These are phyloP conservation scores for Tineola bisselliella DNA, from an alignment of 2,888 invertebrate genomes.

Conservation along the genomic window DNA sequence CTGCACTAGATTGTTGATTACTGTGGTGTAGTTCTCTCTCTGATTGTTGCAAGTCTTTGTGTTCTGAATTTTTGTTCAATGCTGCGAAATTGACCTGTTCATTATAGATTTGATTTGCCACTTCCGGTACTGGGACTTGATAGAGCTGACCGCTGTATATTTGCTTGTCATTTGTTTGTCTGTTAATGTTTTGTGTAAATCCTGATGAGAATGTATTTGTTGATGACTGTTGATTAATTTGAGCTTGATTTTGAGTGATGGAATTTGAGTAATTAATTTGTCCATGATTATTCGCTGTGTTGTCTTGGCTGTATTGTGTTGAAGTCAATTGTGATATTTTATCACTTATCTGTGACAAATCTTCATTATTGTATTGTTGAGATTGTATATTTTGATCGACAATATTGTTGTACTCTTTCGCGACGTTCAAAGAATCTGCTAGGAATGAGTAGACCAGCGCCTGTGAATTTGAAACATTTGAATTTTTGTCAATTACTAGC, in stretches of 20 bases:
- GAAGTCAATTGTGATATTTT: conserved; percentile 50
- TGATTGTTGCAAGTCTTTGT: conserved; percentile 21
- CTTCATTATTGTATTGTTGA: conserved; percentile 38
- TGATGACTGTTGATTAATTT: conserved; percentile 23
- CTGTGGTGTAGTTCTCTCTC: conserved; percentile 14
- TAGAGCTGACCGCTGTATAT: conserved; percentile 57
- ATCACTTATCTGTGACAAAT: conserved; percentile 38
- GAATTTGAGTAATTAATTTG: conserved; percentile 22
- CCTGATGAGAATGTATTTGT: not conserved
- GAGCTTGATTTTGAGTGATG: conserved; percentile 22
- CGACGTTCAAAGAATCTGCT: conserved; percentile 54
- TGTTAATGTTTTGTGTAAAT: not conserved
- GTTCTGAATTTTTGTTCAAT: conserved; percentile 20
- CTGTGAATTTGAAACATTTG: conserved; percentile 59
- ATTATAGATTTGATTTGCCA: conserved; percentile 47
- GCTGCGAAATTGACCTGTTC: conserved; percentile 19
- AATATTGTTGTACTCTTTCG: conserved; percentile 48
- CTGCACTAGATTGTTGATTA: conserved; percentile 21
- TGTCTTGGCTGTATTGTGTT: conserved; percentile 36
- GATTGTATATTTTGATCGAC: conserved; percentile 40
- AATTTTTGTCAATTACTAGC: conserved; percentile 39
- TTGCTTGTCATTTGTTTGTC: conserved; percentile 25
- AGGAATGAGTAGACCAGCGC: conserved; percentile 55
- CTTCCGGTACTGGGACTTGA: conserved; percentile 51
- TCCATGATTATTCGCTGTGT: conserved; percentile 19